Base-by-base conservation (phyloP, 2,113 vertebrate genomes). In the Dipodomys merriami region DNA sequence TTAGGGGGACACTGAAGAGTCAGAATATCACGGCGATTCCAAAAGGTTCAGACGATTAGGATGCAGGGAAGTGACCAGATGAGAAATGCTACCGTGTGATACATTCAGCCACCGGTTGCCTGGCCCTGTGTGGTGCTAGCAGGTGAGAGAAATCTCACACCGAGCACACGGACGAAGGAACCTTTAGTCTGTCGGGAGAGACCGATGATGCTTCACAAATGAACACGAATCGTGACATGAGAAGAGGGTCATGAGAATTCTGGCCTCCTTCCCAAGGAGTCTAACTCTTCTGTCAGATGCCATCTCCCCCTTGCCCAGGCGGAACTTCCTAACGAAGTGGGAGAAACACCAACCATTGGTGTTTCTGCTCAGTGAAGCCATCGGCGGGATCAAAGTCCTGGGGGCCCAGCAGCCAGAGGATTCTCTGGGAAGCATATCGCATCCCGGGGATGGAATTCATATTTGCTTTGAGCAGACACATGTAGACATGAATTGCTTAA, bases 401-500 rank as follows among this genome's bases (percentile, higher is more conserved):
- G 89, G 88, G 88, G 86, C 77, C 57, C 4, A 5, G 35, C 30
- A n/a, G 22, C 44, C 0, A 22, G 88, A 68, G 86, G 85, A 49
- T 72, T 84, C 87, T 81, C 81, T 60, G 82, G 76, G 87, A 85
- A 86, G 84, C 33, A 35, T 84, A 18, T 86, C 46, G 72, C 13
- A 69, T 95, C 96, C 95, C 64, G 84, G 76, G 71, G 76, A 57
- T 57, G 12, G 74, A 84, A 81, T 94, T 92, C 74, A 62, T 88
- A 74, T 95, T 97, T 96, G 94, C 94, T 96, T 94, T 89, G 94
- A 95, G 89, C 78, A 95, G 95, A 93, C 90, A 88, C 84, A 60
- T n/a, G 80, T 33, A 93, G 94, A 92, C 0, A 1, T 62, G 90
- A 96, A 95, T 97, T 91, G 64, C 95, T 97, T 97, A 96, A 92